Evolutionary conservation across 2,113 vertebrate species (phyloP).

Genomic region (Barbus barbus): DNA sequence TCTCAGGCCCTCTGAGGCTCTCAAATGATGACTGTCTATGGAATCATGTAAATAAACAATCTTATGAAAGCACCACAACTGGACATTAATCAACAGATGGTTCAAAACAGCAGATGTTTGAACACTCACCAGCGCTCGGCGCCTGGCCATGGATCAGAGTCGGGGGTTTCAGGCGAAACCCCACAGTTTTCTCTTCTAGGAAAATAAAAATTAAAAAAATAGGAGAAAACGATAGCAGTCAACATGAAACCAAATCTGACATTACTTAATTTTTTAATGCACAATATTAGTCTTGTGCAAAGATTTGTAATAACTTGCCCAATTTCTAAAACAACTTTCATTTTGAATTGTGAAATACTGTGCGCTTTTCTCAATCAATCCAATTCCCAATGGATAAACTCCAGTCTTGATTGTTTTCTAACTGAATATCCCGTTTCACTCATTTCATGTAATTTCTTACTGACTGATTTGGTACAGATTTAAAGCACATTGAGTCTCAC

Average conservation of each 20-base stretch:
- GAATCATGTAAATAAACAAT: constrained; percentile 3
- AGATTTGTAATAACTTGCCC: not conserved
- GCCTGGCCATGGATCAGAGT: constrained; percentile 88
- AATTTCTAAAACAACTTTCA: not conserved
- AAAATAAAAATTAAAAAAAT: constrained; percentile 10
- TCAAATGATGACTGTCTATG: not conserved
- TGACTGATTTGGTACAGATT: not conserved
- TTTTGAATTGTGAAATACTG: not conserved
- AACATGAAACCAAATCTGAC: not conserved
- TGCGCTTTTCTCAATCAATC: not conserved
- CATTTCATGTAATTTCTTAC: not conserved
- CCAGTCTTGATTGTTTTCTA: not conserved
- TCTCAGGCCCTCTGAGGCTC: not conserved
- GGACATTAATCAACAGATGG: not conserved
- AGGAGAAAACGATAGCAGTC: not conserved
- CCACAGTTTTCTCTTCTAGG: constrained; percentile 84
- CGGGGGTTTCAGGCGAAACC: constrained; percentile 85
- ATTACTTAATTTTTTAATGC: not conserved
- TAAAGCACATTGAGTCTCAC: constrained; percentile 60
- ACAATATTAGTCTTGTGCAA: not conserved
- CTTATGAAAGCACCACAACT: not conserved
- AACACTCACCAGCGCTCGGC: constrained; percentile 81
- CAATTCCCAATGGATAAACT: not conserved
- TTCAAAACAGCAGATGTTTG: constrained; percentile 13
- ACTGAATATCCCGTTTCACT: not conserved